Conservation (phyloP, 2,113 vertebrate genomes). For the Tupaia chinensis region DNA sequence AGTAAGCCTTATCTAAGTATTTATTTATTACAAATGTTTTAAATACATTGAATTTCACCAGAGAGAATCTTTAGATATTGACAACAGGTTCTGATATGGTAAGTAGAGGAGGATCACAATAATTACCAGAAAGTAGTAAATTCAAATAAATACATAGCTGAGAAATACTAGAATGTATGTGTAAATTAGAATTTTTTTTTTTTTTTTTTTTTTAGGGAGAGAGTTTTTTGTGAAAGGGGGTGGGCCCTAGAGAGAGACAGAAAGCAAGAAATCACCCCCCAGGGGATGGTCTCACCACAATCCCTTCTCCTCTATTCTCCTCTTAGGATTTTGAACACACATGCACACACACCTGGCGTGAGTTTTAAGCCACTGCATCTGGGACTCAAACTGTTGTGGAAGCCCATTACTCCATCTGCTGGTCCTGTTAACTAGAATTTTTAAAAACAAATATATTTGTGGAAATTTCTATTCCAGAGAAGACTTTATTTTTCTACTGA, state of each 20-base stretch:
- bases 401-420: too few relatives aligned
- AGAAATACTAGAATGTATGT: not conserved
- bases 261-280: too few relatives aligned
- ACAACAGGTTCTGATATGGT: not conserved
- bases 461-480: not conserved
- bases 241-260: too few relatives aligned
- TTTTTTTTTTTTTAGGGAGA: too few relatives aligned
- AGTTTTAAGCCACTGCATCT: too few relatives aligned
- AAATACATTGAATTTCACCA: not conserved
- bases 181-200: not conserved
- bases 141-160: not conserved
- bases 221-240: too few relatives aligned
- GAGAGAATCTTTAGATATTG: not conserved
- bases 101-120: not conserved
- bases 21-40: not conserved
- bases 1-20: not conserved
- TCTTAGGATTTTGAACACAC: too few relatives aligned
- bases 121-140: not conserved
- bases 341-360: too few relatives aligned
- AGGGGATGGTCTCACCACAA: too few relatives aligned
- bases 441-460: not conserved
- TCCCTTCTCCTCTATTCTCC: too few relatives aligned
- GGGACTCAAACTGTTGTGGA: too few relatives aligned
- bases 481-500: not conserved
- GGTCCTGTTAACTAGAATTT: not conserved